Base-by-base conservation (phyloP, 2,888 invertebrate genomes). In the Drosophila sordidapex region DNA sequence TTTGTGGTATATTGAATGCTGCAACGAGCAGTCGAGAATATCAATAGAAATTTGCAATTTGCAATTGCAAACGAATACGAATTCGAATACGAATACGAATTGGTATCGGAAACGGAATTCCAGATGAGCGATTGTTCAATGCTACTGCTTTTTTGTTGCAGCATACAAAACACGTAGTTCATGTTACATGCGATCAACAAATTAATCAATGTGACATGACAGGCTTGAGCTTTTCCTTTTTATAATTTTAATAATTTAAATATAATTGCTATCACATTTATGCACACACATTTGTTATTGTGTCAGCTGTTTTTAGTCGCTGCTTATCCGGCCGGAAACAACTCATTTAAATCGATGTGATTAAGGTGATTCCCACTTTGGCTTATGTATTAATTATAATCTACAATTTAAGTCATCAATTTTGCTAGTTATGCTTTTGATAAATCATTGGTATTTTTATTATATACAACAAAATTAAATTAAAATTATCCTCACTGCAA, bases 1-100 rank as follows among this genome's bases (percentile, higher is more conserved):
- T 83, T 83, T 83, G 82, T 73, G 82, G 87, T 82, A 51, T 73
- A 73, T 76, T 72, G 77, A 62, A 68, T 57, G 77, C 59, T 68
- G 67, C 67, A 68, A 65, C 58, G 81, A 65, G 56, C 67, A 64
- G 51, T 64, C 29, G 58, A 46, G 60, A 76, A 76, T 76, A 80
- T 61, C 66, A 75, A 79, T 77, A 43, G 57, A 70, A 79, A 67
- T 53, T 48, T 33, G 56, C 56, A 56, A 56, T 56, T 46, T 56
- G 49, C 49, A 49, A 64, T 65, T 11, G 35, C 15, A 74, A 70
- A 7, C 35, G 21, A 48, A 65, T 49, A 29, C 35, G 35, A 33
- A 60, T 38, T 57, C 29, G 54, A 38, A 35, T 35, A 5, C 35
- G 51, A 11, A 70, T n/a, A 25, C 51, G 52, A 33, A 57, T 49